These are phyloP conservation scores for Nomada goodeniana DNA, from an alignment of 2,888 invertebrate species.

Conservation along the genomic window DNA sequence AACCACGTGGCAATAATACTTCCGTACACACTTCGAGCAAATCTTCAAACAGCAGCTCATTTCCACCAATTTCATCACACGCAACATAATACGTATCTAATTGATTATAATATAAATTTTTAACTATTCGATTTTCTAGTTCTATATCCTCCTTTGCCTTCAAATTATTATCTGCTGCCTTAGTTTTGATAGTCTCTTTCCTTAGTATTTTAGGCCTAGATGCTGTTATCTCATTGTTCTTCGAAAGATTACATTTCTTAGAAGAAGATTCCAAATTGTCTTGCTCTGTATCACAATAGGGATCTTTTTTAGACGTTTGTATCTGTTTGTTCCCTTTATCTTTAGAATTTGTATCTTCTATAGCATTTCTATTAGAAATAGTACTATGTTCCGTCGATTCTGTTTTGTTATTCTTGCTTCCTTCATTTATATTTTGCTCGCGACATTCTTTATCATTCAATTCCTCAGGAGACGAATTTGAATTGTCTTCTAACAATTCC, in stretches of 20 bases:
- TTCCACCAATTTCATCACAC: conserved; percentile 38
- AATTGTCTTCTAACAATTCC: conserved; percentile 20
- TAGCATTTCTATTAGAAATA: not conserved
- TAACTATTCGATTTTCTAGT: conserved; percentile 27
- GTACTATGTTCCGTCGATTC: not conserved
- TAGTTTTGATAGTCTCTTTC: conserved; percentile 3
- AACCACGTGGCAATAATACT: conserved; percentile 77
- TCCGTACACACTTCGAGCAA: conserved; percentile 80
- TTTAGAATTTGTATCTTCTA: not conserved
- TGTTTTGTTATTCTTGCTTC: not conserved
- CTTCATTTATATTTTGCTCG: conserved; percentile 10
- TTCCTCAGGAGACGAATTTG: not conserved
- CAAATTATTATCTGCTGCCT: conserved; percentile 17
- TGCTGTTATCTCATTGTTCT: conserved; percentile 16
- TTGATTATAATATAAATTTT: conserved; percentile 34
- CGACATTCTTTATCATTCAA: conserved; percentile 1
- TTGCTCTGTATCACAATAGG: not conserved
- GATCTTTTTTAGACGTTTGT: conserved; percentile 6
- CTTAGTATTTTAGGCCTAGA: conserved; percentile 18
- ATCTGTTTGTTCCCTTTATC: conserved; percentile 1
- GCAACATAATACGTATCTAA: conserved; percentile 18
- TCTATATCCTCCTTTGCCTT: conserved; percentile 24
- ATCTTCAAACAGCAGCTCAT: conserved; percentile 78
- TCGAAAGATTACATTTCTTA: conserved; percentile 11
- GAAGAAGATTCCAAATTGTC: conserved; percentile 17